Evolutionary conservation across 2,888 invertebrate genomes (phyloP), one percentile per base, ranked within the genome.

Genomic region (Meghimatium bilineatum): DNA sequence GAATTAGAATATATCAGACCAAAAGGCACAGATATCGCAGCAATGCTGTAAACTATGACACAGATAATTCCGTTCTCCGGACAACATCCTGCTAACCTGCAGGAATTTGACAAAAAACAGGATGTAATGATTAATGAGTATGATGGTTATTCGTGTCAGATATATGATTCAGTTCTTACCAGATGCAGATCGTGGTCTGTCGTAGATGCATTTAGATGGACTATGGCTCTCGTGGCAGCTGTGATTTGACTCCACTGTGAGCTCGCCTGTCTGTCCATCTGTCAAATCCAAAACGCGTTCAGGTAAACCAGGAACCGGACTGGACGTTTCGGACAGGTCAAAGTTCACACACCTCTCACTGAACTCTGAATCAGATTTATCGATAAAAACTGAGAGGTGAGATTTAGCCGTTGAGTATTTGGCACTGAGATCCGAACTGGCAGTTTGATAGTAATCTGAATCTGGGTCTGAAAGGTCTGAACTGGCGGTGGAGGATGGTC

Each of bases 351-450:
- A 52, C 36, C 56, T 34, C 14, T 56, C 26, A 29, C 12, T 66
- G 44, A 6, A 34, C 20, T 34, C 36, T 29, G 14, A 12, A 8
- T 23, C 10, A 14, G 20, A 20, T 44, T 34, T 14, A n/a, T 38
- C 29, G 75, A 26, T 12, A 5, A 38, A 56, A 17, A 6, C 14
- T 2, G 83, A 72, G 6, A 84, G 79, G 56, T 80, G 79, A 36
- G 84, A 75, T 67, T 84, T 66, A 26, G 84, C 84, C 0, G 84
- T 80, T 20, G 74, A 80, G 84, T 71, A 84, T 1, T 67, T 80
- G 38, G 63, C 80, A 36, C 84, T 84, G 29, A 84, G 67, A n/a
- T 84, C 84, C 0, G 84, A 84, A 12, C 26, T 52, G 74, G 84
- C 84, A 3, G 80, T 80, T 67, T 84, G 71, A 38, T 84, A 84